phyloP scores from a whole-genome alignment of 2,797 vertebrate genomes.

The Lateolabrax maculatus region DNA sequence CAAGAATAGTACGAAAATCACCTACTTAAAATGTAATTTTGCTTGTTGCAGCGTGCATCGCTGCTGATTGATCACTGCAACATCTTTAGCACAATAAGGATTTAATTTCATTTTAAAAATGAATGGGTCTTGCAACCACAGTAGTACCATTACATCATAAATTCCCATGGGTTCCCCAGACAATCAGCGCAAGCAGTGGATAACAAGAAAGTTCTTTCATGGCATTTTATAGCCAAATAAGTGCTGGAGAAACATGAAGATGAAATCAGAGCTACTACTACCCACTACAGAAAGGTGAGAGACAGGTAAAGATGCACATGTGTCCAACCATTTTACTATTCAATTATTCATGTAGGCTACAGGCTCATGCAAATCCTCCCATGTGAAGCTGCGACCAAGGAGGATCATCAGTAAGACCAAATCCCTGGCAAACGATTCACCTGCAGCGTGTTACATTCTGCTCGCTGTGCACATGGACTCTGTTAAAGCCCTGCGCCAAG shows the following conservation, averaged over 20 bases:
- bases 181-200: background rate
- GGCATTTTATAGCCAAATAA: background rate
- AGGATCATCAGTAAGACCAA: background rate
- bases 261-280: background rate
- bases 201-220: background rate
- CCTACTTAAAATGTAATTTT: background rate
- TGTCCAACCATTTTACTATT: conserved; percentile 1
- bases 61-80: background rate
- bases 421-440: background rate
- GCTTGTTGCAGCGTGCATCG: background rate
- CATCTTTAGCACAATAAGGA: background rate
- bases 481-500: conserved; percentile 40
- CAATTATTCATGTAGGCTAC: background rate
- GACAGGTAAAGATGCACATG: conserved; percentile 24
- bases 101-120: background rate
- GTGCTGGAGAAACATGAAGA: background rate
- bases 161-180: background rate
- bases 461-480: conserved; percentile 26
- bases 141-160: background rate
- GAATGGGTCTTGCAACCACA: background rate
- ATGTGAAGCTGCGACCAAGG: background rate
- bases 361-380: background rate
- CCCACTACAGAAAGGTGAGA: conserved; percentile 14
- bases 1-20: too few species aligned
- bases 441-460: conserved; percentile 39